These are phyloP conservation scores for Sander lucioperca DNA, from an alignment of 2,113 vertebrate genomes.

Conservation along the genomic window DNA sequence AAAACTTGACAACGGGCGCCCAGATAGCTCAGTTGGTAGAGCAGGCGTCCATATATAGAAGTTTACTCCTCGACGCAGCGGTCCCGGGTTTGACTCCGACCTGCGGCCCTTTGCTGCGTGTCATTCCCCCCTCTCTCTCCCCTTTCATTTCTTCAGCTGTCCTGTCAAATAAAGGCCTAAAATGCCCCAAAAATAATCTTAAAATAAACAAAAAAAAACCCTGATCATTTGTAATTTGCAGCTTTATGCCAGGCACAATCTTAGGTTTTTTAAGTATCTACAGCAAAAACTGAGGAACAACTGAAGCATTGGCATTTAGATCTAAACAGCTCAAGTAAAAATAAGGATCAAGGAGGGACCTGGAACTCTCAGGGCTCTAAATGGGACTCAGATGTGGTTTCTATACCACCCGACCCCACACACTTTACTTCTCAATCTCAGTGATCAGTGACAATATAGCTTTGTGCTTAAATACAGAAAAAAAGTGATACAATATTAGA, in stretches of 20 bases:
- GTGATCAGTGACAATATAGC: not conserved
- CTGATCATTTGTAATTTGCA: conserved; percentile 17
- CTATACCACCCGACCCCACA: not conserved
- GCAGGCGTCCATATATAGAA: too few relatives aligned
- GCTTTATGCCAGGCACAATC: not conserved
- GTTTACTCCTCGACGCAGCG: too few relatives aligned
- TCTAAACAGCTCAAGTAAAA: not conserved
- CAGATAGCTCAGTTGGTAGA: too few relatives aligned
- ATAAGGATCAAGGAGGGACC: not conserved
- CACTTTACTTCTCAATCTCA: conserved; percentile 9
- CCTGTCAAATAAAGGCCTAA: too few relatives aligned
- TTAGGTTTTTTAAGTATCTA: conserved; percentile 8
- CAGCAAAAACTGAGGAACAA: not conserved
- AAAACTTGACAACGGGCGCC: not conserved
- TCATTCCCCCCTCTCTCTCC: too few relatives aligned
- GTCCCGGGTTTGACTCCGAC: too few relatives aligned
- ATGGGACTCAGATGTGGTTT: not conserved
- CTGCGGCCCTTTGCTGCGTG: too few relatives aligned
- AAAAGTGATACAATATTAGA: not conserved
- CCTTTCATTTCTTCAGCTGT: too few relatives aligned
- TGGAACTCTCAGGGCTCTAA: not conserved
- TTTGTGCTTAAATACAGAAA: conserved; percentile 15
- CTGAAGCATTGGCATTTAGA: conserved; percentile 11
- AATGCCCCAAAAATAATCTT: too few relatives aligned
- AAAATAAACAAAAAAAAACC: too few relatives aligned